Percentiles rank a stretch among this genome's conserved stretches.
phyloP scores from a whole-genome alignment of 2,113 vertebrate genomes.

The Actenoides lindsayi region DNA sequence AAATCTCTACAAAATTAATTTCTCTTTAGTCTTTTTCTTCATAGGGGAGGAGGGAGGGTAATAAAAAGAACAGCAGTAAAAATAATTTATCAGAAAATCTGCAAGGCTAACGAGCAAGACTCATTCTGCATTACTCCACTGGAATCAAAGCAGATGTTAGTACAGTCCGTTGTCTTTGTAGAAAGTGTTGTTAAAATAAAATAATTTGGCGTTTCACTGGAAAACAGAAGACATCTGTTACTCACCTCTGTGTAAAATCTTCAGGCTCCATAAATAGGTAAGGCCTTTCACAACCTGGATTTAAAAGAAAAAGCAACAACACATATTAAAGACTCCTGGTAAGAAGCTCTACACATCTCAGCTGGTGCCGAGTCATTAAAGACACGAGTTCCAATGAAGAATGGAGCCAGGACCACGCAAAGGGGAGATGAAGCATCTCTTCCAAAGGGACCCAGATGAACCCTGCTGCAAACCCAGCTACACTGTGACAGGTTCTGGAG shows the following conservation, averaged over 20 bases:
- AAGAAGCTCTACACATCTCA: background rate
- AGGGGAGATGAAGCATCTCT: background rate
- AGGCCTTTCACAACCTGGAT: conserved; percentile 95
- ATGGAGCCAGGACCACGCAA: accelerated
- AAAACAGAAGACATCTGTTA: conserved; percentile 40
- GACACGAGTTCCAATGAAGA: accelerated
- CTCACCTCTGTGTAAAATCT: conserved; percentile 97
- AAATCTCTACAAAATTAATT: background rate
- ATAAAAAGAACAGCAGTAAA: background rate
- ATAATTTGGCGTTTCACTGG: background rate
- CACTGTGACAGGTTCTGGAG: background rate
- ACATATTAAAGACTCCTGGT: background rate
- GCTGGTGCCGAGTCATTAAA: background rate
- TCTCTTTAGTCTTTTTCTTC: background rate
- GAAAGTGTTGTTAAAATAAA: background rate
- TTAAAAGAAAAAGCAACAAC: background rate
- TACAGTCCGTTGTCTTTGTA: background rate
- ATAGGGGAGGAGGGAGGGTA: background rate
- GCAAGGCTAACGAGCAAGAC: background rate
- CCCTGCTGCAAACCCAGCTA: background rate
- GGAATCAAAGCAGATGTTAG: background rate
- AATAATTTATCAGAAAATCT: background rate
- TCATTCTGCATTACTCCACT: background rate
- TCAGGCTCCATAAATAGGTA: conserved; percentile 97
- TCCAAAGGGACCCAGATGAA: background rate